Base-by-base conservation (phyloP, 2,797 vertebrate genomes). In the Morus bassanus region DNA sequence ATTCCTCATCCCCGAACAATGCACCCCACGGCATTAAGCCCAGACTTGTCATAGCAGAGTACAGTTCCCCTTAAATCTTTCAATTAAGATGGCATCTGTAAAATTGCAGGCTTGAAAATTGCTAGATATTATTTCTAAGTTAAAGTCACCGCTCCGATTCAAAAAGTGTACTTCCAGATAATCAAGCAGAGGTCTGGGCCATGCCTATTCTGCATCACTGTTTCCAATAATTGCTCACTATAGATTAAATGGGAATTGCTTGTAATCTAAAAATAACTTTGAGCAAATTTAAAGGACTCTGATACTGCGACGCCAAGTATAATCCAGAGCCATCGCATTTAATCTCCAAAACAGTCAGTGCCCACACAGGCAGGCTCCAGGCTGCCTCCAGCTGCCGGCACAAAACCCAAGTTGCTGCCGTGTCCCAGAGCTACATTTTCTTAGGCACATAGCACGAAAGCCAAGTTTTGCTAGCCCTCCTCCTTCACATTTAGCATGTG, bases 1-100 rank as follows among this genome's bases (percentile, higher is more conserved):
- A 95, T 97, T 97, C 95, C 95, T 97, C 64, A 93, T 92, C 60
- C 74, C 80, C 30, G 3, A 93, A 85, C 87, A 94, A 96, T 91
- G 92, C 92, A 92, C 89, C 93, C 96, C 84, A 96, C 33, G 60
- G 96, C 95, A 95, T 18, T 82, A 50, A 94, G 65, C 53, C 78
- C 81, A 83, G 89, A 85, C 75, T 90, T 80, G 81, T 79, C 89
- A 85, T 46, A 92, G 91, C 59, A 56, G n/a, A 94, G 51, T n/a
- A 88, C 56, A 89, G 84, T 9, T 89, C 67, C 64, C 60, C 92
- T 78, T 87, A 83, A 94, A 82, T 91, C 95, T 93, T 93, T 83
- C 91, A 92, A 93, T 96, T 96, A 89, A 60, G 78, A 89, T 83
- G 81, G 91, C 68, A 93, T 96, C 88, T 85, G 35, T 89, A 72